Evolutionary conservation across 2,888 invertebrate genomes (phyloP).

Genomic region (Mesopsocus fuscifrons): DNA sequence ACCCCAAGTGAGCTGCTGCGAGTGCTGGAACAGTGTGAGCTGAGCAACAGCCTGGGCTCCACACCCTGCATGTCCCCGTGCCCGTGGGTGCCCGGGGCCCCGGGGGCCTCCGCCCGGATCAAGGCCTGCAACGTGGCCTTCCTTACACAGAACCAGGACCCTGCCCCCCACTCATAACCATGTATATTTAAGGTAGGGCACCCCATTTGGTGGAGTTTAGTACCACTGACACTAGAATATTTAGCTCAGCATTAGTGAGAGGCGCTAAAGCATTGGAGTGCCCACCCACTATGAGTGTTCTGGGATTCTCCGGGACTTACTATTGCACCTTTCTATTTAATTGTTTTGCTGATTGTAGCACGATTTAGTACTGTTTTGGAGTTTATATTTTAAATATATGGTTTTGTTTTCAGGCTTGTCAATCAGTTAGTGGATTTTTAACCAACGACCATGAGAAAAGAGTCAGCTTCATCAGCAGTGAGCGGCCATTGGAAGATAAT

Average conservation of each 20-base stretch:
- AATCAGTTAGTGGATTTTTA: constrained; percentile 6
- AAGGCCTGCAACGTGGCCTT: constrained; percentile 21
- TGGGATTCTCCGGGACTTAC: too few species aligned
- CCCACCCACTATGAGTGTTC: too few species aligned
- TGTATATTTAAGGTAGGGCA: not conserved
- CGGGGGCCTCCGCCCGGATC: constrained; percentile 17
- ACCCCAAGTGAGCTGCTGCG: constrained; percentile 77
- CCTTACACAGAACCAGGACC: constrained; percentile 19
- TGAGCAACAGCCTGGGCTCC: constrained; percentile 58
- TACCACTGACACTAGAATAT: too few species aligned
- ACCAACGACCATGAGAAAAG: constrained; percentile 7
- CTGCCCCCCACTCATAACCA: constrained; percentile 3
- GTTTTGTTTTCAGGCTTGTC: constrained; percentile 7
- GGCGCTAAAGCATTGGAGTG: too few species aligned
- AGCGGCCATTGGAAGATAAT: not conserved
- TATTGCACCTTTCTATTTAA: too few species aligned
- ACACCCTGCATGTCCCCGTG: constrained; percentile 66
- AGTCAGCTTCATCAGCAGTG: constrained; percentile 4
- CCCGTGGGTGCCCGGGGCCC: constrained; percentile 22
- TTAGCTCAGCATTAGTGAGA: too few species aligned
- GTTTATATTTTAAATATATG: not conserved
- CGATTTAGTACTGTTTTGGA: too few species aligned
- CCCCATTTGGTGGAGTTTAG: too few species aligned
- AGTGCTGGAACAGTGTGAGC: constrained; percentile 83
- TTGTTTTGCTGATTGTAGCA: too few species aligned